Evolutionary conservation across 2,113 vertebrate genomes (phyloP).

Genomic region (Tautogolabrus adspersus): DNA sequence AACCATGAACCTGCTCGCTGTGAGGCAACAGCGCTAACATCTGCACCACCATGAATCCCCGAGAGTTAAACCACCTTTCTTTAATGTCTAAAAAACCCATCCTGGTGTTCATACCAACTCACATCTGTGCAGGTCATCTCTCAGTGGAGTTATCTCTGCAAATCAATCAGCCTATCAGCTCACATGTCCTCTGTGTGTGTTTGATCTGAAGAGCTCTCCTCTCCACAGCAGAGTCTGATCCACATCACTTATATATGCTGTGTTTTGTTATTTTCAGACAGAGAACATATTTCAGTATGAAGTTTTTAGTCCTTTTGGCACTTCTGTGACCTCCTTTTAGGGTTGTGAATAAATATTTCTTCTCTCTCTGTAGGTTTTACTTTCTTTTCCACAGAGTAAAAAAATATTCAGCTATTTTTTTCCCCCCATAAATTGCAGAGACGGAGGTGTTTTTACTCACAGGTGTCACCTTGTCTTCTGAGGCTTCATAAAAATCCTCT

Average conservation of each 20-base stretch:
- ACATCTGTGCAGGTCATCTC: slow-evolving; percentile 67
- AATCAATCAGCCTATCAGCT: slow-evolving; percentile 72
- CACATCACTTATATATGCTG: not conserved
- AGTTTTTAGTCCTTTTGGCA: not conserved
- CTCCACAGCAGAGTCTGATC: slow-evolving; percentile 41
- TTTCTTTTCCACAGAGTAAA: not conserved
- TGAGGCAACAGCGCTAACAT: too few relatives aligned
- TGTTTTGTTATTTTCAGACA: not conserved
- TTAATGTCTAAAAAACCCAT: slow-evolving; percentile 30
- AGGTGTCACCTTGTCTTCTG: slow-evolving; percentile 68
- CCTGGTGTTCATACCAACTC: slow-evolving; percentile 40
- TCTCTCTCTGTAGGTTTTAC: not conserved
- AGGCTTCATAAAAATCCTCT: slow-evolving; percentile 55
- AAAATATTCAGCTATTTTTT: slow-evolving; percentile 1
- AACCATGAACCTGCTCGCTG: too few relatives aligned
- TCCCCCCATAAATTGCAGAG: slow-evolving; percentile 2
- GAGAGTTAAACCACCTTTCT: slow-evolving; percentile 27
- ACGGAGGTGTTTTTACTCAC: slow-evolving; percentile 32
- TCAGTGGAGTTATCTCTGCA: slow-evolving; percentile 64
- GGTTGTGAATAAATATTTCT: slow-evolving; percentile 18
- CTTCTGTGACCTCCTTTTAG: slow-evolving; percentile 22
- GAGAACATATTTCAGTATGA: not conserved
- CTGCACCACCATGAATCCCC: not conserved
- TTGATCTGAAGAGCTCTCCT: slow-evolving; percentile 44
- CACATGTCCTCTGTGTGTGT: slow-evolving; percentile 27